Evolutionary conservation across 2,888 invertebrate species (phyloP).

Genomic region (Petrolisthes manimaculis): DNA sequence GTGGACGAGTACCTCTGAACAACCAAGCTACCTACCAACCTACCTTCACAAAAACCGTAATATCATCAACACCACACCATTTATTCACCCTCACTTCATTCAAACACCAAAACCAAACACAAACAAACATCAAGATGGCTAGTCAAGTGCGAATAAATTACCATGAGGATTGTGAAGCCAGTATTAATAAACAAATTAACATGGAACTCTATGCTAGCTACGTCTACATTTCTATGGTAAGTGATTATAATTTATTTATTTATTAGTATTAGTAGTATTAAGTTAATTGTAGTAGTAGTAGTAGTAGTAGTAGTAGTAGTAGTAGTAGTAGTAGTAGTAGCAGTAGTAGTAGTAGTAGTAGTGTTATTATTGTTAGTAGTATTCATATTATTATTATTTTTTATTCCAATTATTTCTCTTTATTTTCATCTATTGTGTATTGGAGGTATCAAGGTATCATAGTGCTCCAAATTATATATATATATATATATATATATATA

Average conservation of each 20-base stretch:
- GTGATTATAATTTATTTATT: constrained; percentile 57
- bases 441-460: no score
- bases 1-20: constrained; percentile 57
- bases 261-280: not conserved
- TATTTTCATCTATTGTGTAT: no score
- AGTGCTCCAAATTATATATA: no score
- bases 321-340: no score
- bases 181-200: constrained; percentile 68
- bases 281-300: no score
- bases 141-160: constrained; percentile 69
- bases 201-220: constrained; percentile 70
- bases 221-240: constrained; percentile 71
- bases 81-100: not conserved
- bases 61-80: not conserved
- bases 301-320: no score
- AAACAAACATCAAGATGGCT: constrained; percentile 67
- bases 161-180: constrained; percentile 67
- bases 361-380: no score
- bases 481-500: no score
- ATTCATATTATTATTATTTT: no score
- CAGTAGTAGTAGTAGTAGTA: no score
- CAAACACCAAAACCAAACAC: not conserved
- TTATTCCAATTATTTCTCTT: no score
- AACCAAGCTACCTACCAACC: not conserved
- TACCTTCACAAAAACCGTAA: not conserved